These are phyloP conservation scores for Tortricodes alternella DNA, from an alignment of 2,888 invertebrate species.

Conservation along the genomic window DNA sequence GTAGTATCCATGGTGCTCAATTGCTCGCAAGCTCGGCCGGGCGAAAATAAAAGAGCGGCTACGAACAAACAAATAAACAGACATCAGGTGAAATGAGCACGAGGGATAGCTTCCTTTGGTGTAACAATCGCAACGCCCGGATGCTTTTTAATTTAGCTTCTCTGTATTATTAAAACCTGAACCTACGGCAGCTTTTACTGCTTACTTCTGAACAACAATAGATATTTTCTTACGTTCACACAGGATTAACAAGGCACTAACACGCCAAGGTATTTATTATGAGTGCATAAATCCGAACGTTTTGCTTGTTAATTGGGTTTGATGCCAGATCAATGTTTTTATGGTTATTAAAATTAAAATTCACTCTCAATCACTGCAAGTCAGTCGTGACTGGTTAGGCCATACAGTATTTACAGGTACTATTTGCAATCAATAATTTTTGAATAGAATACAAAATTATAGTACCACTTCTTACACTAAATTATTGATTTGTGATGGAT, in stretches of 20 bases:
- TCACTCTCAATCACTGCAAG: too few relatives aligned
- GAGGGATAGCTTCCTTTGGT: constrained; percentile 53
- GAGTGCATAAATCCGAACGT: neutral
- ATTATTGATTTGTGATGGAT: neutral
- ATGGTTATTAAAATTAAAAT: too few relatives aligned
- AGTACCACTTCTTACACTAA: neutral
- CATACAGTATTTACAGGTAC: too few relatives aligned
- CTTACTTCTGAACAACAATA: constrained; percentile 62
- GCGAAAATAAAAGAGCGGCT: constrained; percentile 12
- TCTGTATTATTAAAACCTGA: constrained; percentile 76
- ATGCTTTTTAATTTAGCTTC: constrained; percentile 78
- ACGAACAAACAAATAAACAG: constrained; percentile 22
- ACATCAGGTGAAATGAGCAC: constrained; percentile 48
- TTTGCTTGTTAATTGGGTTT: neutral
- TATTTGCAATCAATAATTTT: too few relatives aligned
- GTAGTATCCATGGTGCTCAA: constrained; percentile 19
- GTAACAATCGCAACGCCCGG: constrained; percentile 62
- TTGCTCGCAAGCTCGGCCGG: constrained; percentile 13
- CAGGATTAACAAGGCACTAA: neutral
- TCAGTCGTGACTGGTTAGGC: too few relatives aligned
- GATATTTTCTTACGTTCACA: constrained; percentile 40
- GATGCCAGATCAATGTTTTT: too few relatives aligned
- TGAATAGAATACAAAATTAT: too few relatives aligned
- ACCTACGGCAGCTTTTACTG: constrained; percentile 58
- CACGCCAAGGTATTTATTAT: neutral